phyloP scores from a whole-genome alignment of 64 coral and sea anemone genomes.

The Montipora cactus region DNA sequence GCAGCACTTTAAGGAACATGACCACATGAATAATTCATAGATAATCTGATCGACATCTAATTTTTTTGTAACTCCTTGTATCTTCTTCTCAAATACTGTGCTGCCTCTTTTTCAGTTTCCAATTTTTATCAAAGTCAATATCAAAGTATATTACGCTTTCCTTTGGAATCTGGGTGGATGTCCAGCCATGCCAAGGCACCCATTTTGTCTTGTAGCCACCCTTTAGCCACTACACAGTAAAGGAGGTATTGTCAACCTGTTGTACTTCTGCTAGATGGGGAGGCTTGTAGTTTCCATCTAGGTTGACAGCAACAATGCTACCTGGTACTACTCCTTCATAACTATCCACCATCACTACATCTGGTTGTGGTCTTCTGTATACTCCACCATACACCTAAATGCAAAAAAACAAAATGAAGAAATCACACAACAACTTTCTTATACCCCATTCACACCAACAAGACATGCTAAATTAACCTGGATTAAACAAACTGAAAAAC shows the following conservation, averaged over 20 bases:
- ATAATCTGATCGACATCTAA: background rate
- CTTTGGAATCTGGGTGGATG: slow-evolving; percentile 13
- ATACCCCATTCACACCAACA: too few species aligned
- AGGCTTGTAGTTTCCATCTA: slow-evolving; percentile 20
- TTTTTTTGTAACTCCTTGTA: slow-evolving; percentile 12
- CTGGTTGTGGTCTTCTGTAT: slow-evolving; percentile 12
- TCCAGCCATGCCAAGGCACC: slow-evolving; percentile 3
- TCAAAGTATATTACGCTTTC: slow-evolving; percentile 47
- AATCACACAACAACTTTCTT: too few species aligned
- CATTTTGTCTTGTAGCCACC: slow-evolving; percentile 15
- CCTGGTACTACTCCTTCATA: background rate
- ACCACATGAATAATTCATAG: too few species aligned
- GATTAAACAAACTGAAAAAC: too few species aligned
- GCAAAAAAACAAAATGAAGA: background rate
- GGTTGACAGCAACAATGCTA: slow-evolving; percentile 5
- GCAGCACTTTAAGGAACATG: too few species aligned
- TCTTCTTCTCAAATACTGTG: slow-evolving; percentile 3
- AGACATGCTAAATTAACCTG: too few species aligned
- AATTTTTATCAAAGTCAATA: background rate
- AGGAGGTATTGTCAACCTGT: background rate
- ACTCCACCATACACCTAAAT: slow-evolving; percentile 12
- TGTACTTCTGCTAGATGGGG: background rate
- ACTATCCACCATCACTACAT: background rate
- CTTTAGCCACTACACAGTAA: slow-evolving; percentile 24
- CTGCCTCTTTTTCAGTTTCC: slow-evolving; percentile 12